Evolutionary conservation across 2,888 invertebrate species (phyloP).

Genomic region (Hyppa rectilinea): DNA sequence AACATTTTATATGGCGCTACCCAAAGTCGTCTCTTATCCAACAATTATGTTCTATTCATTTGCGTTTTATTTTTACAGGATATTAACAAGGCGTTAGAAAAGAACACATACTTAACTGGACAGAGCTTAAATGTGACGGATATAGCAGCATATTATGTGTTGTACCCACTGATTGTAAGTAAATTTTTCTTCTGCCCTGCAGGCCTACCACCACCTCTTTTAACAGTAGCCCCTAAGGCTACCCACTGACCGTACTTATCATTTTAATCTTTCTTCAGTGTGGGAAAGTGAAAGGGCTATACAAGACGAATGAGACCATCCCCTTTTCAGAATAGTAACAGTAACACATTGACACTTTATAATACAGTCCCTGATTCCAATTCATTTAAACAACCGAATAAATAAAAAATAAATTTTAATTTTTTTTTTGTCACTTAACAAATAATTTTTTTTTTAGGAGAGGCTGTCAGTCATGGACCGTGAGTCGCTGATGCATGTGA

Average conservation of each 20-base stretch:
- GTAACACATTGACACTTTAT: neutral
- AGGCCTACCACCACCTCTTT: neutral
- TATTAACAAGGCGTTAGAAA: slow-evolving; percentile 82
- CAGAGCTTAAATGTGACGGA: slow-evolving; percentile 92
- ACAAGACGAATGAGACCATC: neutral
- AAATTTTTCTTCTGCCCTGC: slow-evolving; percentile 4
- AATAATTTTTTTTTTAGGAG: no score
- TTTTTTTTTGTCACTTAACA: no score
- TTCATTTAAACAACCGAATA: neutral
- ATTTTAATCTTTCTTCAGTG: neutral
- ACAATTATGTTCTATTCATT: slow-evolving; percentile 1
- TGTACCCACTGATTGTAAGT: slow-evolving; percentile 93
- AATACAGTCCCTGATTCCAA: neutral
- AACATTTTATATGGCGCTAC: neutral
- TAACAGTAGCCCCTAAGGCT: no score
- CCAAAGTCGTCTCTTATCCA: neutral
- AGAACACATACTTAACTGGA: slow-evolving; percentile 82
- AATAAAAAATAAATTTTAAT: no score
- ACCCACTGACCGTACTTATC: no score
- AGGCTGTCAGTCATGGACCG: slow-evolving; percentile 92
- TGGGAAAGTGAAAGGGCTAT: neutral
- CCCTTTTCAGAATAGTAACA: neutral
- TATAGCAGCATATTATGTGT: slow-evolving; percentile 92
- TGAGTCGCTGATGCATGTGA: slow-evolving; percentile 93
- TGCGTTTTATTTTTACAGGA: slow-evolving; percentile 77